A percentile compares a stretch with the other conserved stretches of the same genome.
Conservation (phyloP, 92 coral and sea anemone species). For the Chrysogorgia sp. region DNA sequence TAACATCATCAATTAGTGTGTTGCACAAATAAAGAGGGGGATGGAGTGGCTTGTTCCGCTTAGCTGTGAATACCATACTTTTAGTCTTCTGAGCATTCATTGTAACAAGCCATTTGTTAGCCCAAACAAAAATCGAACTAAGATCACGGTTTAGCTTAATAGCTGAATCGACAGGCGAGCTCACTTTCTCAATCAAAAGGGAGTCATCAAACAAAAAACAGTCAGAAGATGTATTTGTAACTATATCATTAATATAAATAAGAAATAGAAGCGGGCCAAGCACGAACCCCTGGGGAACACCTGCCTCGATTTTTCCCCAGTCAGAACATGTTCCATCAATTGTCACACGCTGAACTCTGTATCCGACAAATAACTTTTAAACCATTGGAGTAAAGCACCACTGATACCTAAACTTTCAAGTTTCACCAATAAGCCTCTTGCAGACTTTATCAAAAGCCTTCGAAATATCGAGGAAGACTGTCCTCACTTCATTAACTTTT, state of each 20-base stretch:
- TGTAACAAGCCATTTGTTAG: not conserved
- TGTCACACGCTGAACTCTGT: no score
- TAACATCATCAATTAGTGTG: not conserved
- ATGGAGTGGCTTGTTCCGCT: no score
- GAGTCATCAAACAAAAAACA: no score
- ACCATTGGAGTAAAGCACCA: conserved; percentile 21
- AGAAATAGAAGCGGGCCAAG: not conserved
- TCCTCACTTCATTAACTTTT: conserved; percentile 29
- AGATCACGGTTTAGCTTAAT: no score
- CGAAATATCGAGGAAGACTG: conserved; percentile 49
- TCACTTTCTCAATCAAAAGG: no score
- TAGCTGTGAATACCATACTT: no score
- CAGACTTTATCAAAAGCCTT: conserved; percentile 61
- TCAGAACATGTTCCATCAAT: conserved; percentile 41
- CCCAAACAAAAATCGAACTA: no score
- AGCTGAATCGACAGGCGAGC: no score
- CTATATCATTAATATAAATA: no score
- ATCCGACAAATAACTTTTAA: conserved; percentile 22
- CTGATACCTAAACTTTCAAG: conserved; percentile 28
- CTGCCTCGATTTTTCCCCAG: conserved; percentile 38
- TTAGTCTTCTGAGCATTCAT: no score
- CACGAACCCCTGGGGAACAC: conserved; percentile 46
- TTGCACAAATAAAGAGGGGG: not conserved
- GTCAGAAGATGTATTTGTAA: no score
- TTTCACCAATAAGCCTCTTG: conserved; percentile 42